Conservation (phyloP, 2,888 invertebrate species). For the Lampropteryx suffumata region DNA sequence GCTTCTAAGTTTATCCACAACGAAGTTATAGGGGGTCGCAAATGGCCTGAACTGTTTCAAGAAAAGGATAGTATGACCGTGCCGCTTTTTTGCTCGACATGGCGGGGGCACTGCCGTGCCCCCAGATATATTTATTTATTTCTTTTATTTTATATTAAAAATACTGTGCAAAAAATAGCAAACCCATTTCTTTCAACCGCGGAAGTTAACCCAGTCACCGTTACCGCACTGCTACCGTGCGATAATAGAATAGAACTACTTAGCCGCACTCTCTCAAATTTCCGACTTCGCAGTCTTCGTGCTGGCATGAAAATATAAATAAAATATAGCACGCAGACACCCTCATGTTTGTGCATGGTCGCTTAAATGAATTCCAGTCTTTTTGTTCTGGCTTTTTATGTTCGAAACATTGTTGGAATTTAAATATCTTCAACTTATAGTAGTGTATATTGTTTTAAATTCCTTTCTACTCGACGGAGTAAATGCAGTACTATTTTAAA, state of each 20-base stretch:
- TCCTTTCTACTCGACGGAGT: not conserved
- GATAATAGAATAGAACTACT: slow-evolving; percentile 45
- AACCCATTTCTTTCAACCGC: slow-evolving; percentile 8
- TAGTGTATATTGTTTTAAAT: not conserved
- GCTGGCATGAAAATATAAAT: slow-evolving; percentile 12
- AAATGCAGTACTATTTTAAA: not conserved
- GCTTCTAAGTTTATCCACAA: too few species aligned
- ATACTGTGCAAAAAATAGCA: not conserved
- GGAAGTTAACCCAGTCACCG: slow-evolving; percentile 29
- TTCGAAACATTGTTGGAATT: not conserved
- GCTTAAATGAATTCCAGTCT: not conserved
- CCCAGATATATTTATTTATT: too few species aligned
- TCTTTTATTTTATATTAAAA: too few species aligned
- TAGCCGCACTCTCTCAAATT: slow-evolving; percentile 39
- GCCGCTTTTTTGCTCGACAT: too few species aligned
- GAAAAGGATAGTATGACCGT: too few species aligned
- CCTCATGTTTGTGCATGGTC: slow-evolving; percentile 1
- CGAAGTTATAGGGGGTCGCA: too few species aligned
- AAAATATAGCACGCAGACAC: slow-evolving; percentile 1
- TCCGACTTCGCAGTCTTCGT: slow-evolving; percentile 3
- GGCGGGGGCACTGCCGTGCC: too few species aligned
- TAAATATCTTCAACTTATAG: not conserved
- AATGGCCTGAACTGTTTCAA: too few species aligned
- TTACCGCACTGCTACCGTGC: slow-evolving; percentile 39
- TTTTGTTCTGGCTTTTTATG: not conserved